Conservation (phyloP, 2,797 vertebrate genomes). For the Euphonia xanthogaster region DNA sequence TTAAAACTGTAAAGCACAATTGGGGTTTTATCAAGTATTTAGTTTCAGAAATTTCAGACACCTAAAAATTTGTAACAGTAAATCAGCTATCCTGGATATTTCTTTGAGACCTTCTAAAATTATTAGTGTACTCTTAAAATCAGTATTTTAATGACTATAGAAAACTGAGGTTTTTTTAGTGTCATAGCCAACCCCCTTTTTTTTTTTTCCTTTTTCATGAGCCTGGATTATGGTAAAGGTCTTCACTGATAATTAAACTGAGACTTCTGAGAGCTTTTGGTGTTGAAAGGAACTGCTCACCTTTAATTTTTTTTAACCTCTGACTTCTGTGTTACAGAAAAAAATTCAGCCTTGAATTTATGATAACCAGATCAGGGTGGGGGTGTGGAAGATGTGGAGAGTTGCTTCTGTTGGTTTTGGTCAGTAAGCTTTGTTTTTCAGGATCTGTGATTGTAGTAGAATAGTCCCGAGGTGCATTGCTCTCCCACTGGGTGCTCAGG, state of each 20-base stretch:
- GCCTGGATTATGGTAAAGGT: neutral
- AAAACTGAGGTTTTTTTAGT: neutral
- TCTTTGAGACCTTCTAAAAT: neutral
- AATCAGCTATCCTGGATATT: neutral
- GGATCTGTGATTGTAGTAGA: neutral
- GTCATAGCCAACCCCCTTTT: fast-evolving
- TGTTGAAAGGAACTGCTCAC: neutral
- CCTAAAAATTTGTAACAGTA: neutral
- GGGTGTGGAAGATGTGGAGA: too few relatives aligned
- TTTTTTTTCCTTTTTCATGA: neutral
- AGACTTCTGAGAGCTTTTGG: neutral
- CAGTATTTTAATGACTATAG: neutral
- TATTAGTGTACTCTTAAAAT: neutral
- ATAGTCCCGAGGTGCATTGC: neutral
- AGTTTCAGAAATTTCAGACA: neutral
- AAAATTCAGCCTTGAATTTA: neutral
- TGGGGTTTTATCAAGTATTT: neutral
- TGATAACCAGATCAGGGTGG: neutral
- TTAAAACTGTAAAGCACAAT: neutral
- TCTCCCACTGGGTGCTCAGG: neutral
- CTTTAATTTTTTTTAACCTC: neutral
- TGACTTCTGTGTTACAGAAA: neutral
- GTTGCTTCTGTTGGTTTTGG: neutral
- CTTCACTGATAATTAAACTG: neutral
- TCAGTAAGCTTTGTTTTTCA: neutral